phyloP scores from a whole-genome alignment of 53 echinoderm and acorn worm species.

The Echinarachnius parma region DNA sequence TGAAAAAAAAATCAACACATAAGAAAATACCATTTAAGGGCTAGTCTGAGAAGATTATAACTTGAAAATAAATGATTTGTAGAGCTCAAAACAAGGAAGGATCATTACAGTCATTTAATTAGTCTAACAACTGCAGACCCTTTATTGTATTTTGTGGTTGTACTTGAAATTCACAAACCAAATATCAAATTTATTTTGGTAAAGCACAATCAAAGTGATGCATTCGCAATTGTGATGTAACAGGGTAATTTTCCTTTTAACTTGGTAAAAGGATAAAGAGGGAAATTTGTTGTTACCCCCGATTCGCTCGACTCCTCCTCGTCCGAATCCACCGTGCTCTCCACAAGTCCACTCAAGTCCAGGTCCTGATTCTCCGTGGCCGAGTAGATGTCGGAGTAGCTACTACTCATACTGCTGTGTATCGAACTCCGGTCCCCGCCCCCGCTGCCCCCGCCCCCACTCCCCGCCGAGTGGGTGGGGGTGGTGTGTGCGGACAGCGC shows the following conservation, averaged over 20 bases:
- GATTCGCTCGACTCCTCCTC: conserved; percentile 96
- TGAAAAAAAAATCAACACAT: no score
- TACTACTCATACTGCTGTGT: conserved; percentile 94
- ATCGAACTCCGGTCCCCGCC: conserved; percentile 81
- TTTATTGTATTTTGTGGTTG: no score
- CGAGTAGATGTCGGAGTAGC: conserved; percentile 70
- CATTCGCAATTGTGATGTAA: neutral
- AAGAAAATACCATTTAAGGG: no score
- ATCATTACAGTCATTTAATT: no score
- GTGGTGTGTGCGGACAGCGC: conserved; percentile 58
- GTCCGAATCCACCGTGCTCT: conserved; percentile 93
- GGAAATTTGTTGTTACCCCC: conserved; percentile 70
- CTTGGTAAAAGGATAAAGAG: no score
- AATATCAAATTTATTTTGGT: no score
- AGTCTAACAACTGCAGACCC: no score
- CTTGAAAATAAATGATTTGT: no score
- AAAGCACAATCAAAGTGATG: neutral
- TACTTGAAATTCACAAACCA: no score
- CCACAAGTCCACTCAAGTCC: conserved; percentile 82
- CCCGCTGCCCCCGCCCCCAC: conserved; percentile 64
- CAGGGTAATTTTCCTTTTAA: no score
- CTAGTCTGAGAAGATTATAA: no score
- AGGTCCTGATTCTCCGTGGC: conserved; percentile 71
- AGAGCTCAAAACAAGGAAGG: no score
- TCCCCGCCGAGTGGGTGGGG: conserved; percentile 65